These are phyloP conservation scores for Panopea generosa DNA, from an alignment of 2,888 invertebrate species.

Conservation along the genomic window DNA sequence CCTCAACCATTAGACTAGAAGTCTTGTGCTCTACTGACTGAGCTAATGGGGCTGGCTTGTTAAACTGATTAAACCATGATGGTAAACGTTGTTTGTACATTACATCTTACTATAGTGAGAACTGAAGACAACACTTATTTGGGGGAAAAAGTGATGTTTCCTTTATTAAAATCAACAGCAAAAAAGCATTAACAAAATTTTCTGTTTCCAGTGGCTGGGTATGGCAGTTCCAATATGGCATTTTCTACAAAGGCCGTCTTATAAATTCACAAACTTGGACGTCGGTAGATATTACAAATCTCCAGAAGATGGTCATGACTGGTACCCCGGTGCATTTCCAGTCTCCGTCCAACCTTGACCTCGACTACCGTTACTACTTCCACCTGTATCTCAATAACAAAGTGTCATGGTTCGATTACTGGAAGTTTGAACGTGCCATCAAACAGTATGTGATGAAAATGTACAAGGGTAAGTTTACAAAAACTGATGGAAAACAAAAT, in stretches of 20 bases:
- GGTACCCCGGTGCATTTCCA: not conserved
- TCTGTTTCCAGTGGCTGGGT: slow-evolving; percentile 51
- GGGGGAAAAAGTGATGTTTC: too few relatives aligned
- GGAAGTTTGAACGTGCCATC: slow-evolving; percentile 41
- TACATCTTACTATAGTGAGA: too few relatives aligned
- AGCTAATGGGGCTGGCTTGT: too few relatives aligned
- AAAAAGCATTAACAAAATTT: too few relatives aligned
- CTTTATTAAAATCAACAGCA: too few relatives aligned
- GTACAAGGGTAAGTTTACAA: slow-evolving; percentile 28
- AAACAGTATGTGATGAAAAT: not conserved
- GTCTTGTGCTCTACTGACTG: too few relatives aligned
- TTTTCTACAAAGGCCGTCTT: slow-evolving; percentile 26
- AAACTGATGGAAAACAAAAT: too few relatives aligned
- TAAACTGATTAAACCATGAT: too few relatives aligned
- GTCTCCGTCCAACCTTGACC: not conserved
- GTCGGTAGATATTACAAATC: slow-evolving; percentile 5
- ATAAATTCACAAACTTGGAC: slow-evolving; percentile 64
- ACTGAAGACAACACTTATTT: too few relatives aligned
- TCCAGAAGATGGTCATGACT: not conserved
- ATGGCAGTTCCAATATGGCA: slow-evolving; percentile 52
- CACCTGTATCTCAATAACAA: slow-evolving; percentile 36
- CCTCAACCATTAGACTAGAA: too few relatives aligned
- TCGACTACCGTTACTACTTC: slow-evolving; percentile 26
- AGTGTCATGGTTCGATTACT: slow-evolving; percentile 49
- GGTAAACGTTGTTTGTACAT: too few relatives aligned